Evolutionary conservation across 1,140 invertebrate genomes (phyloP), one percentile per base, ranked within the genome.

Genomic region (Eupristina koningsbergeri): DNA sequence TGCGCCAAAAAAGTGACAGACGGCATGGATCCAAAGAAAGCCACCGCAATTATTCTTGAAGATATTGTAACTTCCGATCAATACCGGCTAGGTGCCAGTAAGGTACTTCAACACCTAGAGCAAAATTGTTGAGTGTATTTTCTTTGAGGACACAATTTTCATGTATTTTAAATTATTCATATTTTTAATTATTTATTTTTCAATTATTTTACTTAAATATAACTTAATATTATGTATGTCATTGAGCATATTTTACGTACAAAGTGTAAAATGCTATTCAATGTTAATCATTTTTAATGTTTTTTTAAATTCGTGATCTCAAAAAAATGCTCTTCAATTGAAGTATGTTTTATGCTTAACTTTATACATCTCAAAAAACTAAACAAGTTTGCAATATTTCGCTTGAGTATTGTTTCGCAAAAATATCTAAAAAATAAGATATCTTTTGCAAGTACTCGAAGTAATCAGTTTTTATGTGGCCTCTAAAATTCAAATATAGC

Each of bases 51-150:
- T 92, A 97, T 99, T 93, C 94, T 99, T 92, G 96, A 96, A 87
- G 94, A 95, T 88, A 95, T 95, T 92, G 94, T 99, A 92, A 97
- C 98, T 90, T 93, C 95, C 86, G 97, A 98, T 93, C 97, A 98
- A 93, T 99, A 96, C 94, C 95, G 98, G 90, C 93, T 99, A 92
- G 98, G 98, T 94, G 96, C 96, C 93, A 99, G 98, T 84, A 99
- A 99, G 97, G 98, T 97, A 96, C 86, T 82, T 82, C 50, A 82
- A 75, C 8, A 31, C 73, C 74, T 79, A 34, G 29, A 45, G n/a
- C 64, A 22, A 53, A 53, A 36, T 64, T 41, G 1, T 80, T 13
- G 31, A 71, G 50, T 31, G 9, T 19, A 9, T 74, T 41, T 81
- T 36, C 26, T 45, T 80, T 61, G 41, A 80, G 45, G 34, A 47